These are phyloP conservation scores for Hipparchia sbordonii DNA, from an alignment of 2,888 invertebrate species.

Conservation along the genomic window DNA sequence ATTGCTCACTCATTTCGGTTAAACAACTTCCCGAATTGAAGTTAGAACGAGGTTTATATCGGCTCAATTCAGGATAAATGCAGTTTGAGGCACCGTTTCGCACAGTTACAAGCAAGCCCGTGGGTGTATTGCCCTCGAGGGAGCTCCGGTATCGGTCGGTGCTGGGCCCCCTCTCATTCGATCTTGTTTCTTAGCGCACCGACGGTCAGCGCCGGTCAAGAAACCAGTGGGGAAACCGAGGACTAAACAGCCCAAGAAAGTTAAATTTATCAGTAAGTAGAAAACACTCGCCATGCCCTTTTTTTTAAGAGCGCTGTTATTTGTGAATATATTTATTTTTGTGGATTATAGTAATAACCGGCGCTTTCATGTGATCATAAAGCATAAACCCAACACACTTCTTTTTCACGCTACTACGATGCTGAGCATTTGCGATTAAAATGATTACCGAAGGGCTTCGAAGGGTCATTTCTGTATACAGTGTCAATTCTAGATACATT, in stretches of 20 bases:
- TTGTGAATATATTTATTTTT: too few relatives aligned
- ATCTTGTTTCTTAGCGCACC: slow-evolving; percentile 63
- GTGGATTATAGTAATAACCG: too few relatives aligned
- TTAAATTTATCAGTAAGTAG: slow-evolving; percentile 95
- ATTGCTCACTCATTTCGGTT: not conserved
- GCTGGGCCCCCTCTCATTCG: slow-evolving; percentile 47
- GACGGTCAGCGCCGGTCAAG: slow-evolving; percentile 87
- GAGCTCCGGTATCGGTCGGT: slow-evolving; percentile 19
- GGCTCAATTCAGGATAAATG: slow-evolving; percentile 9
- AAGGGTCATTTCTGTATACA: too few relatives aligned
- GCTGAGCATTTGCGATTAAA: too few relatives aligned
- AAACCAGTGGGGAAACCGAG: slow-evolving; percentile 91
- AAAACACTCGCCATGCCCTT: not conserved
- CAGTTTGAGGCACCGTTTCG: slow-evolving; percentile 14
- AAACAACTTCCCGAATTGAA: slow-evolving; percentile 9
- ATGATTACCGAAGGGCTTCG: too few relatives aligned
- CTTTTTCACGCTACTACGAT: too few relatives aligned
- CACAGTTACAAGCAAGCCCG: slow-evolving; percentile 23
- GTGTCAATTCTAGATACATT: too few relatives aligned
- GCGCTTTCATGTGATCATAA: too few relatives aligned
- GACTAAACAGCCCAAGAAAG: slow-evolving; percentile 94
- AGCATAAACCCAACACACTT: too few relatives aligned
- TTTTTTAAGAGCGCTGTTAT: not conserved
- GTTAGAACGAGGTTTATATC: not conserved
- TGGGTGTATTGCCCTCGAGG: slow-evolving; percentile 29